Evolutionary conservation across 2,888 invertebrate species (phyloP), one percentile per base, ranked within the genome.

Genomic region (Chalcis sispes): DNA sequence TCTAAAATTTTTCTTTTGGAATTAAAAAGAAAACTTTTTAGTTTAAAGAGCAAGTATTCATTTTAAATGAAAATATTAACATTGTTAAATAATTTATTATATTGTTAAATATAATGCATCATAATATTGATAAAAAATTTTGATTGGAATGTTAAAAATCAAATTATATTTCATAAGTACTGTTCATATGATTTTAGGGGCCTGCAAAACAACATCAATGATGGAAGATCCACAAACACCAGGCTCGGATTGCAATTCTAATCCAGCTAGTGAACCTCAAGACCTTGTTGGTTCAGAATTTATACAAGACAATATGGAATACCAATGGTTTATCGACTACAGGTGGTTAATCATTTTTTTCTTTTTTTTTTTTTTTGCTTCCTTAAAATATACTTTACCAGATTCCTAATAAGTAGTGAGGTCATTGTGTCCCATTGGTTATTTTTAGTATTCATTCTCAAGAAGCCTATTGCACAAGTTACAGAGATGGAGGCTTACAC

Each of bases 311-410:
- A 96, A 95, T 91, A 95, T 95, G 84, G 96, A 96, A 85, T 96
- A 96, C 89, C 95, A 96, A 89, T 96, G 96, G 96, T 95, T 95
- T 89, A 92, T 95, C 84, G 96, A 96, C 89, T 96, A 95, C 86
- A 95, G 95, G 94, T 94, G 84, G 91, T 91, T 70, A 13, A 20
- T 42, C 52, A 46, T 18, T 58, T 50, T 67, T 29, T 58, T 54
- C 40, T 18, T 58, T 50, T 67, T 29, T 58, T n/a, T 56, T 52
- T 54, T 20, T 46, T 10, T 23, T 8, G 7, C 18, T 48, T 18
- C 13, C 29, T 54, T 42, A 64, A 61, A 56, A 29, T 70, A 70
- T n/a, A 42, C 13, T 8, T 3, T 20, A n/a, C 10, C 4, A 48
- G 25, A 29, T 27, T 59, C 40, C 54, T 29, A 62, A n/a, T 23